These are phyloP conservation scores for Lithodes maja DNA, from an alignment of 2,888 invertebrate genomes.

Conservation along the genomic window DNA sequence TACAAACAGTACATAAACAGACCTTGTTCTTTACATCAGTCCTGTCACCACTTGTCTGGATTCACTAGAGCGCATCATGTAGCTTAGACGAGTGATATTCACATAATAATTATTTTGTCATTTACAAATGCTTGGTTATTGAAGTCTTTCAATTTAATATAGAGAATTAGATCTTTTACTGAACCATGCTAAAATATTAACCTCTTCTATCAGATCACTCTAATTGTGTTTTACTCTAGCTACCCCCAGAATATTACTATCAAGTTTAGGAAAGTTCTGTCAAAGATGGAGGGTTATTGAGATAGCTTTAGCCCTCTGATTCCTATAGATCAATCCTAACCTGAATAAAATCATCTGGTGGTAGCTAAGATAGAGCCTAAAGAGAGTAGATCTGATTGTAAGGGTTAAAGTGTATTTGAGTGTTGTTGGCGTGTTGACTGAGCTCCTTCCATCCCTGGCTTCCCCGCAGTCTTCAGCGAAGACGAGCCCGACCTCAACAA, in stretches of 20 bases:
- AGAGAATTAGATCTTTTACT: conserved; percentile 41
- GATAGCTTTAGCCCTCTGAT: no score
- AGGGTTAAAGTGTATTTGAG: conserved; percentile 2
- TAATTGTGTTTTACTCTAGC: no score
- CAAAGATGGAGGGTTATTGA: no score
- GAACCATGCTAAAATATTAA: conserved; percentile 47
- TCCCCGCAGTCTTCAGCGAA: conserved; percentile 84
- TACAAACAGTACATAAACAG: conserved; percentile 72
- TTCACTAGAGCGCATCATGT: conserved; percentile 52
- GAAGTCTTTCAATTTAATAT: conserved; percentile 33
- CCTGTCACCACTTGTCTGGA: conserved; percentile 34
- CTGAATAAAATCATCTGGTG: no score
- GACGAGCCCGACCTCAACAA: conserved; percentile 90
- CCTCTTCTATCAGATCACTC: not conserved
- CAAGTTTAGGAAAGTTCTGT: no score
- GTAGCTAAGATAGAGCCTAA: no score
- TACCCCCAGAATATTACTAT: no score
- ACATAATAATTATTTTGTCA: conserved; percentile 54
- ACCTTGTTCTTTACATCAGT: conserved; percentile 16
- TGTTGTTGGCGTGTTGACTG: conserved; percentile 59
- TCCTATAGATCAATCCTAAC: no score
- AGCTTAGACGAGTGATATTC: conserved; percentile 55
- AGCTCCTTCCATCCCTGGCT: conserved; percentile 57
- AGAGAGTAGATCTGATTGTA: no score
- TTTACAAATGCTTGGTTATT: conserved; percentile 57